phyloP scores from a whole-genome alignment of 92 coral and sea anemone species.

The Scolanthus callimorphus region DNA sequence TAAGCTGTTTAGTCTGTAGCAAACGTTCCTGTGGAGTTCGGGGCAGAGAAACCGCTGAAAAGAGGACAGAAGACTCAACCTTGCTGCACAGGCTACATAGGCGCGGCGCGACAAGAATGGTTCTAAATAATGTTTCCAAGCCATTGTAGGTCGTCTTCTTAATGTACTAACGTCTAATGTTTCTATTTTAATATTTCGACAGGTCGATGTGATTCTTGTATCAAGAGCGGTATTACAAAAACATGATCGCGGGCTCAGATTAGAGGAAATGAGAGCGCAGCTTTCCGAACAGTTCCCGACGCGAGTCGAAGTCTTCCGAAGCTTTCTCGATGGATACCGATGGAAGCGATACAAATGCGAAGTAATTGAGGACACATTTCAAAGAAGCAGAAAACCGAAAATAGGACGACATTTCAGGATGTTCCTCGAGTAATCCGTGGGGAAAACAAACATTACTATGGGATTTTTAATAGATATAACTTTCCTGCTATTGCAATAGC shows the following conservation, averaged over 20 bases:
- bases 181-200: too few species aligned
- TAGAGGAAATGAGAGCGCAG: constrained; percentile 24
- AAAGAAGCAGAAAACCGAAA: constrained; percentile 2
- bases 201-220: constrained; percentile 45
- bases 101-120: too few species aligned
- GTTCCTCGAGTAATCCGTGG: constrained; percentile 34
- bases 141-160: too few species aligned
- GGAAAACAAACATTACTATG: constrained; percentile 10
- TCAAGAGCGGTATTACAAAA: constrained; percentile 13
- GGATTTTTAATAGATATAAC: too few species aligned
- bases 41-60: too few species aligned
- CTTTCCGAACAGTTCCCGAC: constrained; percentile 25
- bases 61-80: too few species aligned
- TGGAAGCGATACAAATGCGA: constrained; percentile 44
- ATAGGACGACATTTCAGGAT: constrained; percentile 32
- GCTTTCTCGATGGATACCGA: constrained; percentile 24
- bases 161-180: too few species aligned
- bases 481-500: too few species aligned
- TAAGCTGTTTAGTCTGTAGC: too few species aligned
- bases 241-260: constrained; percentile 19
- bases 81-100: too few species aligned
- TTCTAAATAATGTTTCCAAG: too few species aligned
- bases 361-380: constrained; percentile 11
- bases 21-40: too few species aligned
- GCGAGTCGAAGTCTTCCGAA: constrained; percentile 23